Evolutionary conservation across 2,888 invertebrate genomes (phyloP).

Genomic region (Pristionchus fissidentatus): DNA sequence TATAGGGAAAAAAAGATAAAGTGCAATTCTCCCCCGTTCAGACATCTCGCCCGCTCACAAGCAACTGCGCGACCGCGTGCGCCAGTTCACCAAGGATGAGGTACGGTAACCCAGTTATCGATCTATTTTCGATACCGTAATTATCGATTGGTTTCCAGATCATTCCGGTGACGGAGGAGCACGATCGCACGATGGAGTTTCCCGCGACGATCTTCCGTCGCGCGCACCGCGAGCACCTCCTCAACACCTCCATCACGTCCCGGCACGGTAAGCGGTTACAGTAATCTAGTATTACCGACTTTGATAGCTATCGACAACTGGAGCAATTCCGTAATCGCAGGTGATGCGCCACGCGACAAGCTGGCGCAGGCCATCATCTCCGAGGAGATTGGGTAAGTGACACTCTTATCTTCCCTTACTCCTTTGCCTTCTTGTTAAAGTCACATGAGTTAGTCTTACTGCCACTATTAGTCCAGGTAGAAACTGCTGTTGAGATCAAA

Average conservation of each 20-base stretch:
- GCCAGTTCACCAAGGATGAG: conserved; percentile 92
- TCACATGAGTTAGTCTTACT: too few species aligned
- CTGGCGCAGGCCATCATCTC: conserved; percentile 81
- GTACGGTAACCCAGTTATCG: too few species aligned
- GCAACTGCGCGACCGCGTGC: conserved; percentile 86
- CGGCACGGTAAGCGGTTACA: conserved; percentile 73
- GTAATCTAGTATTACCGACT: not conserved
- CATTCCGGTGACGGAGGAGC: conserved; percentile 88
- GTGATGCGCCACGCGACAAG: conserved; percentile 69
- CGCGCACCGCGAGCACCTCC: conserved; percentile 88
- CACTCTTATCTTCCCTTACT: not conserved
- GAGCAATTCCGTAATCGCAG: not conserved
- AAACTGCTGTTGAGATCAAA: too few species aligned
- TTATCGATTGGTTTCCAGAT: too few species aligned
- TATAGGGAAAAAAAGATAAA: too few species aligned
- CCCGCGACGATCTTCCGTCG: conserved; percentile 96
- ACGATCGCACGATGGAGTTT: conserved; percentile 88
- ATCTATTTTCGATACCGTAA: too few species aligned
- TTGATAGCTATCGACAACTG: not conserved
- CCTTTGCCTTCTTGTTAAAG: too few species aligned
- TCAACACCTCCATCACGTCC: conserved; percentile 87
- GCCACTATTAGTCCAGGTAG: too few species aligned
- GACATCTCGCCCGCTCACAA: conserved; percentile 78
- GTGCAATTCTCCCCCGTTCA: conserved; percentile 54
- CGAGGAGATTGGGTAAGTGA: conserved; percentile 83